phyloP scores from a whole-genome alignment of 2,797 vertebrate species.

The Karalla daura region DNA sequence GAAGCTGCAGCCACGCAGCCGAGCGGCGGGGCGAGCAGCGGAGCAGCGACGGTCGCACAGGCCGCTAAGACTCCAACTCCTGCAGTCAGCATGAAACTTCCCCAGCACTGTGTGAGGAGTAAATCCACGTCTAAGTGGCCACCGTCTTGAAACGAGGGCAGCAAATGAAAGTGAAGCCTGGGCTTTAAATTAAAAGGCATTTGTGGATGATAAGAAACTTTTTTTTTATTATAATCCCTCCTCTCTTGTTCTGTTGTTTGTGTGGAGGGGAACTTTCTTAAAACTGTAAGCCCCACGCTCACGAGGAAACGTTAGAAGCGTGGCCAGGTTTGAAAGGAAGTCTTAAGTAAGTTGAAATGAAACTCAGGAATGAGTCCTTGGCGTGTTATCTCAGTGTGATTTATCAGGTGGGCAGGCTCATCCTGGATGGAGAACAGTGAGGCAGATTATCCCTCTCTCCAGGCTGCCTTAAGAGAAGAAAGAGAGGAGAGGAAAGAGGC shows the following conservation, averaged over 20 bases:
- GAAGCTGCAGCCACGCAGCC: constrained; percentile 48
- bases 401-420: constrained; percentile 67
- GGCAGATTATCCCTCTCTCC: constrained; percentile 64
- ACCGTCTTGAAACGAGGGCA: constrained; percentile 48
- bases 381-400: constrained; percentile 45
- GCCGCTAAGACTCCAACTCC: constrained; percentile 63
- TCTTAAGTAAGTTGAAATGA: constrained; percentile 48
- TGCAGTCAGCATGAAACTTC: constrained; percentile 68
- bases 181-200: constrained; percentile 45
- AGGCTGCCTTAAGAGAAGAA: constrained; percentile 42
- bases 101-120: constrained; percentile 37
- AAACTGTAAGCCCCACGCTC: constrained; percentile 21
- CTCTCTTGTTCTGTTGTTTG: constrained; percentile 53
- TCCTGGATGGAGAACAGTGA: constrained; percentile 53
- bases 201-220: constrained; percentile 25
- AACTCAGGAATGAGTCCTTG: constrained; percentile 49
- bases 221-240: constrained; percentile 46
- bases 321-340: constrained; percentile 33
- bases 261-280: constrained; percentile 27
- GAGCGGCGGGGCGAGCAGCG: constrained; percentile 47
- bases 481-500: constrained; percentile 31
- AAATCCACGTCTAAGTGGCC: constrained; percentile 60
- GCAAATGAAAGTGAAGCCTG: constrained; percentile 39
- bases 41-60: constrained; percentile 47
- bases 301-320: constrained; percentile 1